Evolutionary conservation across 2,888 invertebrate genomes (phyloP).

Genomic region (Hydrotaea diabolus): DNA sequence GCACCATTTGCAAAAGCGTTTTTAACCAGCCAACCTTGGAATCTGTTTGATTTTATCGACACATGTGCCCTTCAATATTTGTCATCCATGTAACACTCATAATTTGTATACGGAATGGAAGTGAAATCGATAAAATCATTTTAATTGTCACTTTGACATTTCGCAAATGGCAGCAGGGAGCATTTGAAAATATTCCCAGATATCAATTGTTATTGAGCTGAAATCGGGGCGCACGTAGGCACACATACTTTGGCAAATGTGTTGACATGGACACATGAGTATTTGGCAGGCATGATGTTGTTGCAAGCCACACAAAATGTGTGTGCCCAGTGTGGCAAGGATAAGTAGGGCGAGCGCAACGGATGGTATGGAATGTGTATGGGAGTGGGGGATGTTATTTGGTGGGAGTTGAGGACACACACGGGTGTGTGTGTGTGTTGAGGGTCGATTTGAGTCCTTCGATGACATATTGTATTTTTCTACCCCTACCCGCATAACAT

Average conservation of each 20-base stretch:
- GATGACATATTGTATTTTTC: slow-evolving; percentile 3
- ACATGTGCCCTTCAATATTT: too few species aligned
- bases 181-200: not conserved
- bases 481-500: not conserved
- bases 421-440: not conserved
- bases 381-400: not conserved
- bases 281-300: too few species aligned
- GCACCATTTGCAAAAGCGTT: too few species aligned
- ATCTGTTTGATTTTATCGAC: too few species aligned
- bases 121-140: not conserved
- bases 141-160: not conserved
- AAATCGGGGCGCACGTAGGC: not conserved
- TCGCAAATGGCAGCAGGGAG: not conserved
- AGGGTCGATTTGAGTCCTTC: not conserved
- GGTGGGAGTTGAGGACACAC: not conserved
- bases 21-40: too few species aligned
- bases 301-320: not conserved
- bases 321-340: too few species aligned
- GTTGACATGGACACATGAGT: not conserved
- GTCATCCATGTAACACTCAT: not conserved
- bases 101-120: not conserved
- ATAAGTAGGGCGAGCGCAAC: too few species aligned
- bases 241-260: not conserved
- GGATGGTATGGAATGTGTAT: not conserved
- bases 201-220: slow-evolving; percentile 14